Base-by-base conservation (phyloP, 2,888 invertebrate species). In the Atethmia centrago region DNA sequence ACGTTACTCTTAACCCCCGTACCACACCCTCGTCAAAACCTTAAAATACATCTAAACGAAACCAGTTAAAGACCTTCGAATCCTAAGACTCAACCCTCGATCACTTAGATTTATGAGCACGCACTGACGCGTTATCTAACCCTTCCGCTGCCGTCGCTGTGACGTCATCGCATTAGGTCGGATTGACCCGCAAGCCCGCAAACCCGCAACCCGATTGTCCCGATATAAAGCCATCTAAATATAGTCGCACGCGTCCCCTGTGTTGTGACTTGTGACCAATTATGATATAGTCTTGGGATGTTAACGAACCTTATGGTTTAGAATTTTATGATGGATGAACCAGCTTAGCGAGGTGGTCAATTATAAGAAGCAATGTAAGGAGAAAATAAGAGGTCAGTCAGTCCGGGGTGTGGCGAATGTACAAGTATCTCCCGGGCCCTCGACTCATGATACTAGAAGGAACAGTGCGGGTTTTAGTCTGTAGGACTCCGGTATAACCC, bases 91-190 rank as follows among this genome's bases (percentile, higher is more conserved):
- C 77, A 71, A 74, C 74, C 82, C 72, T 71, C 68, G 49, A 63
- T 74, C 79, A 75, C 79, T 77, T 66, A 83, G 77, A 81, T 85
- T 82, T 81, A 83, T 79, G 79, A 82, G 79, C 84, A 83, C 83
- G 61, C 79, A 80, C 62, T 65, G 77, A 58, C 77, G 74, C 76
- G 79, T 75, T 79, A 81, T 85, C 82, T 85, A 85, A 87, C 85
- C 86, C 87, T 80, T 82, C 80, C 77, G 77, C 73, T 65, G 80
- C 75, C 77, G 25, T 40, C 74, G 71, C 72, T 42, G 79, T 92
- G 92, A 92, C 92, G 92, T 92, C 92, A 92, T 84, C 85, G 85
- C 90, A 89, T 91, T 91, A 91, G 90, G 86, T 76, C 85, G 85
- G 89, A 90, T 88, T 90, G 90, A 90, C 90, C 91, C 86, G 86